phyloP scores from a whole-genome alignment of 1,140 invertebrate genomes.

The Drosophila pandora region DNA sequence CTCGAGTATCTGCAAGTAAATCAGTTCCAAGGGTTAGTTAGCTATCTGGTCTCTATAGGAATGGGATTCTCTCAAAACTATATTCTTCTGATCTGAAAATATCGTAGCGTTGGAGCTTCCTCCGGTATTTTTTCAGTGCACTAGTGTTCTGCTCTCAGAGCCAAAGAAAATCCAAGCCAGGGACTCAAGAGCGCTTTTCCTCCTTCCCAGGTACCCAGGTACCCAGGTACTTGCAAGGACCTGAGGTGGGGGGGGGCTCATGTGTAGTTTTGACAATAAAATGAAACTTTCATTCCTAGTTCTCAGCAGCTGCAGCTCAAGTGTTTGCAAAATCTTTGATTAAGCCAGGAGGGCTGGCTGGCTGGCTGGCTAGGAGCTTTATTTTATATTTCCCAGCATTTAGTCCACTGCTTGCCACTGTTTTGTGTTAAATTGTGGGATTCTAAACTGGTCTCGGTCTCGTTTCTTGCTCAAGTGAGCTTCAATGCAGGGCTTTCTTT shows the following conservation, averaged over 20 bases:
- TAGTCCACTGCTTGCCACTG: neutral
- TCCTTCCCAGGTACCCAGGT: neutral
- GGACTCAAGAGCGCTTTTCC: constrained; percentile 1
- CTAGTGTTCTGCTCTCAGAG: neutral
- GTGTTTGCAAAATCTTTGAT: neutral
- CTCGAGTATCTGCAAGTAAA: constrained; percentile 67
- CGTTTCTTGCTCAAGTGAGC: constrained; percentile 44
- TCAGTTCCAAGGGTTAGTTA: too few relatives aligned
- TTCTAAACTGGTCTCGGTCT: constrained; percentile 15
- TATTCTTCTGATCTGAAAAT: too few relatives aligned
- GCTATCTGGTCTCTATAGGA: too few relatives aligned
- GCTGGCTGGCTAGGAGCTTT: neutral
- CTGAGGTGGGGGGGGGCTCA: neutral
- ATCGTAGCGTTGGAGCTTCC: neutral
- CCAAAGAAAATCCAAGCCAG: constrained; percentile 8
- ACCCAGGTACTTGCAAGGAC: neutral
- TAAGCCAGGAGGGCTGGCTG: neutral
- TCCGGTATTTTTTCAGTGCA: neutral
- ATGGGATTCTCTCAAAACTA: too few relatives aligned
- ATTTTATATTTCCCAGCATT: neutral
- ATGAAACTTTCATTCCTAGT: constrained; percentile 33
- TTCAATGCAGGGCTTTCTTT: constrained; percentile 23
- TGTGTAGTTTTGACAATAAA: constrained; percentile 36
- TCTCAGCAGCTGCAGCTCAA: constrained; percentile 5
- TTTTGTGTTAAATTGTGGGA: constrained; percentile 1